phyloP scores from a whole-genome alignment of 2,113 vertebrate species.

The Rhegmatorhina hoffmannsi region DNA sequence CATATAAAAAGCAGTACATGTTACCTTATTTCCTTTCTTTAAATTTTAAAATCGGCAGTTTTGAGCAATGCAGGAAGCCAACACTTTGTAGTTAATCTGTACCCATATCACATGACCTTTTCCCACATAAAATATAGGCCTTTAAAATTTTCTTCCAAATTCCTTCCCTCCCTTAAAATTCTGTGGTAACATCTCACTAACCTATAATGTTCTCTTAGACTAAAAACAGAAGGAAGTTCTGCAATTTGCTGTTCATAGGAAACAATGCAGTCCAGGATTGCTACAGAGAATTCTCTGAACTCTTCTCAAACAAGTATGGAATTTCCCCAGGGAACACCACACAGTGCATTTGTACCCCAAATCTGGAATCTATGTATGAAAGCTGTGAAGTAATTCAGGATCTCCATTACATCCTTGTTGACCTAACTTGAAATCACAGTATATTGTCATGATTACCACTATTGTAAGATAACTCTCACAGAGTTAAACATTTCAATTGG shows the following conservation, averaged over 20 bases:
- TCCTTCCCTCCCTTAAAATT: neutral
- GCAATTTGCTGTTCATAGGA: neutral
- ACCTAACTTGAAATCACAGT: neutral
- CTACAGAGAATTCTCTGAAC: neutral
- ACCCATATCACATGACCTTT: fast-evolving
- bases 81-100: neutral
- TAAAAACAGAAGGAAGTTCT: neutral
- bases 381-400: neutral
- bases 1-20: neutral
- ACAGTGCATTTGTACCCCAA: neutral
- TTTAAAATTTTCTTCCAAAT: neutral
- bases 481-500: neutral
- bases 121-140: neutral
- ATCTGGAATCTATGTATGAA: neutral
- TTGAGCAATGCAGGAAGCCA: neutral
- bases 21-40: neutral
- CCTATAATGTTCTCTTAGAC: neutral
- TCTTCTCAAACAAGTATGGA: neutral
- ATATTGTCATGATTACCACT: neutral
- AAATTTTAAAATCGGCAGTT: neutral
- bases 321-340: neutral
- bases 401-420: neutral
- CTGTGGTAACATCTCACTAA: neutral
- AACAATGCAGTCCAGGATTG: neutral
- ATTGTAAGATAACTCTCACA: neutral